Evolutionary conservation across 2,888 invertebrate species (phyloP).

Genomic region (Punctoribates punctum): DNA sequence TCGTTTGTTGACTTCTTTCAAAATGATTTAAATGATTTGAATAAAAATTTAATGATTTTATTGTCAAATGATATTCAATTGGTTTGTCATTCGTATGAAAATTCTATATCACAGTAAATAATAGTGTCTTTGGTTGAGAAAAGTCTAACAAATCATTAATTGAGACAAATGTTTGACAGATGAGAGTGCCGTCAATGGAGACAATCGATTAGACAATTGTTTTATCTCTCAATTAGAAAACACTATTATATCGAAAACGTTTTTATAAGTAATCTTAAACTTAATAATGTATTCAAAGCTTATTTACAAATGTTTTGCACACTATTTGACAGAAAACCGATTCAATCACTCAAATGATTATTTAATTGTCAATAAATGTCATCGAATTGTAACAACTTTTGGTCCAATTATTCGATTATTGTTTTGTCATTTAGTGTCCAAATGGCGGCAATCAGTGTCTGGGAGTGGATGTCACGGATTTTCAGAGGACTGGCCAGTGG

Average conservation of each 20-base stretch:
- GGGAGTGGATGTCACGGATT: not conserved
- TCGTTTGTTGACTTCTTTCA: not conserved
- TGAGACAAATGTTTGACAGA: not conserved
- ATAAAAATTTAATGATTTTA: slow-evolving; percentile 18
- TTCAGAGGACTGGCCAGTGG: slow-evolving; percentile 3
- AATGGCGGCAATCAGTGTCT: not conserved
- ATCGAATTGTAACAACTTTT: not conserved
- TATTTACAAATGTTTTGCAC: not conserved
- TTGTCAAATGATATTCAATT: not conserved
- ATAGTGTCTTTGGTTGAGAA: not conserved
- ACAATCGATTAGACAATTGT: slow-evolving; percentile 5
- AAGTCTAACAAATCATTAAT: not conserved
- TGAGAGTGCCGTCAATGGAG: not conserved
- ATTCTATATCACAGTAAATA: slow-evolving; percentile 17
- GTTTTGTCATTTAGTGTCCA: no score
- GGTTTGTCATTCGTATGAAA: not conserved
- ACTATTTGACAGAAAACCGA: no score
- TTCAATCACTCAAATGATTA: no score
- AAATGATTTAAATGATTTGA: not conserved
- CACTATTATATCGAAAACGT: not conserved
- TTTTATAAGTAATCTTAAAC: not conserved
- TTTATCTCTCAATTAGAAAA: not conserved
- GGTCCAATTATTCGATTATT: no score
- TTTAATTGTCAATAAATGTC: not conserved
- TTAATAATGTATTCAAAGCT: not conserved